Conservation (phyloP, 2,797 vertebrate genomes). For the Rhyacichthys aspro region DNA sequence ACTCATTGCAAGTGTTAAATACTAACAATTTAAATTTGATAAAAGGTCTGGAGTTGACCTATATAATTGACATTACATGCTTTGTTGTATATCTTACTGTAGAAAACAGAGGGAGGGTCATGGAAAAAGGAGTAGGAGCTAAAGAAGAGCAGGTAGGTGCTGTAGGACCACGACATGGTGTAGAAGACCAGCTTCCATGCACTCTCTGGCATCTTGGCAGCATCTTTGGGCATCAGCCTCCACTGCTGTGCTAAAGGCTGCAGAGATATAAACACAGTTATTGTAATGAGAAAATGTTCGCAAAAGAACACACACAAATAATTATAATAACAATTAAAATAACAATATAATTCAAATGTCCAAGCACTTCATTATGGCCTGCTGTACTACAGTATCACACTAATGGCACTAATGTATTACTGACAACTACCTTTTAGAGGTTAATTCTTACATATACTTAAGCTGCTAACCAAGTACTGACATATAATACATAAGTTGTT, state of each 20-base stretch:
- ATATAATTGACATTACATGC: background rate
- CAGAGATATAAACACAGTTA: constrained; percentile 35
- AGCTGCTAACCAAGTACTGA: too few species aligned
- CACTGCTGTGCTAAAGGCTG: constrained; percentile 90
- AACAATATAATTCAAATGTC: too few species aligned
- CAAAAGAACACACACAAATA: background rate
- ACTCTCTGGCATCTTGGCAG: constrained; percentile 96
- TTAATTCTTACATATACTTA: too few species aligned
- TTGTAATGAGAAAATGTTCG: constrained; percentile 1
- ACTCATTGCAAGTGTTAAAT: too few species aligned
- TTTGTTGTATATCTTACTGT: constrained; percentile 79
- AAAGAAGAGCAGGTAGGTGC: constrained; percentile 92
- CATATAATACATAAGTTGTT: too few species aligned
- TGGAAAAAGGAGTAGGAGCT: constrained; percentile 92
- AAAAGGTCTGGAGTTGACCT: too few species aligned
- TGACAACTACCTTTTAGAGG: too few species aligned
- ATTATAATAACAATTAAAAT: too few species aligned
- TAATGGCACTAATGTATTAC: too few species aligned
- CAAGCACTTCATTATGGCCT: too few species aligned
- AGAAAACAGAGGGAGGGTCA: constrained; percentile 90
- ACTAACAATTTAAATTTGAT: too few species aligned
- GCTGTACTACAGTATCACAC: too few species aligned
- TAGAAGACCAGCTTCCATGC: constrained; percentile 98
- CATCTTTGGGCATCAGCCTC: constrained; percentile 87
- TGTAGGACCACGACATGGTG: constrained; percentile 91